Base-by-base conservation (phyloP, 2,888 invertebrate genomes). In the Dexiosoma caninum region DNA sequence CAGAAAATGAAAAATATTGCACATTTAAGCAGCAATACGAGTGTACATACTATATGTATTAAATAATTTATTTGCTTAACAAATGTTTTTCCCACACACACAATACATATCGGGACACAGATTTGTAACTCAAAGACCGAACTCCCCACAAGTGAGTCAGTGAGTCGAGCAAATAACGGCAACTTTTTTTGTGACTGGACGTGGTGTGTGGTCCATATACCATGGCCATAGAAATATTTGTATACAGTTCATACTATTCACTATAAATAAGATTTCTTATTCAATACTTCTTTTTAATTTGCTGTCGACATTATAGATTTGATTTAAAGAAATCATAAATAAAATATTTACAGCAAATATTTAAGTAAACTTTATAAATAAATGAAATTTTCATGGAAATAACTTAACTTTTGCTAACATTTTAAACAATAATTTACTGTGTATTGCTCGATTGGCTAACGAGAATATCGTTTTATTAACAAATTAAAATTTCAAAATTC, bases 11-110 rank as follows among this genome's bases (percentile, higher is more conserved):
- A 75, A 42, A 67, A 60, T 64, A 70, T 57, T 66, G 70, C 70
- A 76, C 75, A 76, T 80, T 79, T 46, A 32, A 75, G 40, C 69
- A 77, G 69, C 35, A 77, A 72, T 62, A 57, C 37, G 23, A 55
- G 51, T 44, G n/a, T n/a, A n/a, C n/a, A n/a, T n/a, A n/a, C n/a
- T n/a, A n/a, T n/a, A 6, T 19, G 16, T 66, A 49, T 57, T 62
- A 49, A 70, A 77, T 77, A 62, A 62, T 62, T 49, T 77, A 64
- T 77, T 70, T 77, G 55, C 23, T 70, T 77, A 30, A 64, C 60
- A 70, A 77, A 70, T 55, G 19, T 57, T 27, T 40, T 3, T 1
- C 46, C 5, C 32, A 19, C 35, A 37, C 35, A 35, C 16, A 12
- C 30, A 19, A 10, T n/a, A 10, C 10, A 40, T 4, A 66, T 37